phyloP scores from a whole-genome alignment of 2,113 vertebrate genomes.

The Urocitellus parryii region DNA sequence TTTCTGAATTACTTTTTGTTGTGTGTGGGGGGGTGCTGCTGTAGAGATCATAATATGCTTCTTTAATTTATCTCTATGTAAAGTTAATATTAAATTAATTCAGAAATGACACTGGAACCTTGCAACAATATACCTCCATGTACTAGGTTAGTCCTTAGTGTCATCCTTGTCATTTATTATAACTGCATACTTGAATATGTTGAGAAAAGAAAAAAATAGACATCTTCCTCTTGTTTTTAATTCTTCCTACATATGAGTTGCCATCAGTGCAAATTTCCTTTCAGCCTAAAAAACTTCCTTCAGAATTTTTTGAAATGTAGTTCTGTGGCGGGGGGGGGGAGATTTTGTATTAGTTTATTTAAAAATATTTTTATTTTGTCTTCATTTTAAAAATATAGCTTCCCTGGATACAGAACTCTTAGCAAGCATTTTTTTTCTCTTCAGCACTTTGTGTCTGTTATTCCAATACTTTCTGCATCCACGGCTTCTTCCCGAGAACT shows the following conservation, averaged over 20 bases:
- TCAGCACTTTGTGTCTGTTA: neutral
- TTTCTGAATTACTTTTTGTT: constrained; percentile 2
- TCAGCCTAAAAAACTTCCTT: neutral
- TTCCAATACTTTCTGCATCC: neutral
- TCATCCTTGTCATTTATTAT: neutral
- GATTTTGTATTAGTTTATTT: neutral
- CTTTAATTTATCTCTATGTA: constrained; percentile 21
- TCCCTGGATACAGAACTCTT: constrained; percentile 5
- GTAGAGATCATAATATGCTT: neutral
- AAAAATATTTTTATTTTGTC: neutral
- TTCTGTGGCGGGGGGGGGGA: neutral
- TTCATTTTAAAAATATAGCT: constrained; percentile 14
- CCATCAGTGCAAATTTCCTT: neutral
- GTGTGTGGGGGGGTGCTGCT: neutral
- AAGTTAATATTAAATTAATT: constrained; percentile 22
- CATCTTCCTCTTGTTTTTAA: neutral
- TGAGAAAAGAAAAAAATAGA: neutral
- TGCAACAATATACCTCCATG: neutral
- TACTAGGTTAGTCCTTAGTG: neutral
- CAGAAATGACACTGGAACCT: neutral
- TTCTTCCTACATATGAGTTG: neutral
- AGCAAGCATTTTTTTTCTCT: neutral
- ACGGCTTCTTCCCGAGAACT: neutral
- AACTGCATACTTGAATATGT: neutral
- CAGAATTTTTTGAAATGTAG: neutral